These are phyloP conservation scores for Bufo bufo DNA, from an alignment of 2,113 vertebrate genomes.

Conservation along the genomic window DNA sequence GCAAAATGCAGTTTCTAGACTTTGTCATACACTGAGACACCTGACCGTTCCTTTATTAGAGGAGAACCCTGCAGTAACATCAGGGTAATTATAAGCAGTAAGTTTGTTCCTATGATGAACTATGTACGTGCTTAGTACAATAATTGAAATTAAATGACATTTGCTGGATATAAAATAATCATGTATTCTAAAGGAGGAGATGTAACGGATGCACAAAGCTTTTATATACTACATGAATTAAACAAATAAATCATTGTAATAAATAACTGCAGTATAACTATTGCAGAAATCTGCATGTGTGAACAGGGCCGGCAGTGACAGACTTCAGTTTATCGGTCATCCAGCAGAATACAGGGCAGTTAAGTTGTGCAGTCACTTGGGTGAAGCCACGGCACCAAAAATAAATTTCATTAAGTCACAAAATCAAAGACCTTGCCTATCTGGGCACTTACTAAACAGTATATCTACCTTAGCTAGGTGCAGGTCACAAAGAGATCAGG, in stretches of 20 bases:
- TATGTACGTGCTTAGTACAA: not conserved
- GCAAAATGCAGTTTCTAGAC: conserved; percentile 1
- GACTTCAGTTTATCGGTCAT: no score
- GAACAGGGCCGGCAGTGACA: no score
- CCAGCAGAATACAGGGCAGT: no score
- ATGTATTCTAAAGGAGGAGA: not conserved
- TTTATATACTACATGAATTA: not conserved
- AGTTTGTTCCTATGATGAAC: not conserved
- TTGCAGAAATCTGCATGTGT: no score
- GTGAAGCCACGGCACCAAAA: no score
- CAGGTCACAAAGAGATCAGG: no score
- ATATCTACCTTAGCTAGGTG: no score
- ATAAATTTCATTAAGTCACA: no score
- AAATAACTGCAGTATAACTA: no score
- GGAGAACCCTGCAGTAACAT: not conserved
- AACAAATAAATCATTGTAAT: not conserved
- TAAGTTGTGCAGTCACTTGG: no score
- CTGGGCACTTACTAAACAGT: no score
- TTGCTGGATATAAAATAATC: not conserved
- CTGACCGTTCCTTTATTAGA: conserved; percentile 12
- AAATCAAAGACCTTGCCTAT: no score
- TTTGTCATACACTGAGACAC: conserved; percentile 39
- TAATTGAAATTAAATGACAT: not conserved
- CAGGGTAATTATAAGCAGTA: conserved; percentile 8
- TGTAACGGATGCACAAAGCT: not conserved